Evolutionary conservation across 2,113 vertebrate species (phyloP), one percentile per base, ranked within the genome.

Genomic region (Mellivora capensis): DNA sequence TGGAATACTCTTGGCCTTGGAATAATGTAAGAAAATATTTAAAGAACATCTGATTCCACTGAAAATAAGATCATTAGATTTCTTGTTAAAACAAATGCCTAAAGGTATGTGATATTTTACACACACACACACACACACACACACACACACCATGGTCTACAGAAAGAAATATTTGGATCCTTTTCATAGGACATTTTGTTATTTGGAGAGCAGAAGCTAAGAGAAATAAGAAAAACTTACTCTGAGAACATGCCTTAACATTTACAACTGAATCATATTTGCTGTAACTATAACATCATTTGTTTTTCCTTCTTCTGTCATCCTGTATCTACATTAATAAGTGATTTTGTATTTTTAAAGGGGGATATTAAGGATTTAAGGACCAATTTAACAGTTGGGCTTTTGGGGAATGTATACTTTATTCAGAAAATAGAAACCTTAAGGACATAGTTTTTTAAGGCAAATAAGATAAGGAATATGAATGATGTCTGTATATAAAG

Each of bases 11-110:
- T 95, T 98, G 96, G 93, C 98, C 98, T 98, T 97, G 97, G 97
- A 98, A 98, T 87, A 85, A 97, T 97, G 77, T 93, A 97, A 98
- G 91, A 93, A 72, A 98, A 97, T 95, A 97, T 96, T 89, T 13
- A 97, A 98, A 98, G 91, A 97, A 95, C 37, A 97, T 96, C 98
- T 98, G 97, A 98, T 98, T 98, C 97, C 31, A 90, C 97, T 98
- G 98, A 98, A 98, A 99, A 96, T 23, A 80, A 94, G 87, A 76
- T 94, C 96, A 97, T 98, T 98, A 98, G 97, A 94, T 98, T 98
- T 98, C 98, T 98, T 98, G 97, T 86, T 97, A 97, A 98, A 99
- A 98, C 97, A 98, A 98, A 98, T 98, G 98, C 98, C 96, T 97
- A 80, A 96, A 93, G 94, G 96, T 98, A 71, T 93, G 87, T 94